A percentile compares a stretch with the other conserved stretches of the same genome.
phyloP scores from a whole-genome alignment of 2,797 vertebrate genomes.

The Zonotrichia albicollis region DNA sequence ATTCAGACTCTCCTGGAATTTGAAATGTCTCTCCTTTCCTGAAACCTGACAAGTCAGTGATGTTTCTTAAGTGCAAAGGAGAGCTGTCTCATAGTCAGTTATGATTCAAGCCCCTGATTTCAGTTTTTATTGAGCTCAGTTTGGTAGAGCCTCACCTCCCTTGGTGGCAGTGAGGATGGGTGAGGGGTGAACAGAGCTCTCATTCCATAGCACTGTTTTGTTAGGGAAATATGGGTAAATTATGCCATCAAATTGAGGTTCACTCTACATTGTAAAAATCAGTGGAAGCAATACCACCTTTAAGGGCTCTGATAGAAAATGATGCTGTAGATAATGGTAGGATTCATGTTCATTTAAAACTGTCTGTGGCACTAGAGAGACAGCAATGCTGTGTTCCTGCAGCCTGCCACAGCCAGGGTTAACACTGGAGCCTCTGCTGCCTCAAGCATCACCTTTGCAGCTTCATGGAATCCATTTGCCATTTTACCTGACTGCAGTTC shows the following conservation, averaged over 20 bases:
- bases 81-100: background rate
- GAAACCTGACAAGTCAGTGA: background rate
- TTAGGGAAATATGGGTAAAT: background rate
- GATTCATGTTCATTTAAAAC: background rate
- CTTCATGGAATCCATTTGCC: background rate
- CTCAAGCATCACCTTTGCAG: background rate
- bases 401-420: background rate
- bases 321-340: background rate
- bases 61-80: background rate
- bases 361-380: background rate
- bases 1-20: background rate
- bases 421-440: background rate
- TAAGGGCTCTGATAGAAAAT: background rate
- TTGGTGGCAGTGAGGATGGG: rapidly evolving
- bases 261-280: background rate
- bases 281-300: background rate
- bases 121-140: background rate
- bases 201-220: rapidly evolving
- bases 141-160: background rate
- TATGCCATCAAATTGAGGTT: background rate
- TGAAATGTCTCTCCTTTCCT: background rate
- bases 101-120: background rate
- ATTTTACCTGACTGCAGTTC: background rate
- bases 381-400: background rate
- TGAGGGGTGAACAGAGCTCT: background rate